Evolutionary conservation across 2,797 vertebrate genomes (phyloP), one percentile per base, ranked within the genome.

Genomic region (Pelobates cultripes): DNA sequence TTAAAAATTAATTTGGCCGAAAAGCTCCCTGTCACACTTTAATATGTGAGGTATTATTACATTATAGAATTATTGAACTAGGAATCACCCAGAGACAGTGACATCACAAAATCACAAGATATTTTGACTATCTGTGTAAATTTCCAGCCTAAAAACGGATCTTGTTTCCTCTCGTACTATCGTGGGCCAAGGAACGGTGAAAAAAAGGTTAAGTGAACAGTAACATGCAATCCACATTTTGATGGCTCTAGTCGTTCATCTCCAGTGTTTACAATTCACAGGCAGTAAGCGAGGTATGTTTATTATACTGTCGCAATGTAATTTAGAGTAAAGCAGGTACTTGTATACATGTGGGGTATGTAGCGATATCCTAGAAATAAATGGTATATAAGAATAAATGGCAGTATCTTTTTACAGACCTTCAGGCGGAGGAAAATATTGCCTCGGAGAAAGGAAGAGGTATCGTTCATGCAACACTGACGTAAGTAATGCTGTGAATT

Each of bases 381-480:
- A 57, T 80, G 67, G 82, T 81, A 72, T 86, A 85, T 81, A 86
- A 80, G 85, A 79, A 80, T 86, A 79, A 86, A 87, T 73, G 84
- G 85, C 66, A 86, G 85, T 67, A 68, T 87, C 85, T 92, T 93
- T 88, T 94, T 93, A 88, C 93, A 99, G 98, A 87, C 97, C 97
- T 75, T 96, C 96, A 79, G 97, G 97, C 91, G 97, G 97, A 94
- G 98, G 97, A 83, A 99, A 96, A 90, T 99, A 99, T 43, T 99
- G 98, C 89, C 97, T 99, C 68, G 98, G 98, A 66, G 97, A 99
- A 92, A 96, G 98, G 88, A 99, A 98, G 83, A 94, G 97, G 41
- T 99, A 99, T 89, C 96, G 97, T 81, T 99, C 98, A 43, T 99
- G 98, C 87, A 98, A 98, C 92, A 99, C 95, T 1, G 96, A 98